A percentile compares a stretch with the other conserved stretches of the same genome.
These are phyloP conservation scores for Heliconius charithonia DNA, from an alignment of 2,888 invertebrate species.

Conservation along the genomic window DNA sequence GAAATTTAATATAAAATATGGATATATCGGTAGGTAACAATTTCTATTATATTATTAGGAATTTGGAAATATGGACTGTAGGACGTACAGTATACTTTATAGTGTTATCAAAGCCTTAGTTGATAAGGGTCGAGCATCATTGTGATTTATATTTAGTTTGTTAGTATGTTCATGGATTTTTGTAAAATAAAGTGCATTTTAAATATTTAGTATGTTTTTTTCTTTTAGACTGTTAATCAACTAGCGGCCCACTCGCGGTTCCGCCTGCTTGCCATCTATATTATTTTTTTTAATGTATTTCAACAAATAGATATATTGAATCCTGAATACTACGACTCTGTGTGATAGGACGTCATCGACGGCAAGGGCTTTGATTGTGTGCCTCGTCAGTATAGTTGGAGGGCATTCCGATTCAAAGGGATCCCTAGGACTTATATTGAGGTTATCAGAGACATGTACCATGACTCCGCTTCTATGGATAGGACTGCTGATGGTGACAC, in stretches of 20 bases:
- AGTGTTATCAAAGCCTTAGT: constrained; percentile 8
- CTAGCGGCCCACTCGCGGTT: neutral
- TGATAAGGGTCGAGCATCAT: constrained; percentile 12
- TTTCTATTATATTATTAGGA: constrained; percentile 4
- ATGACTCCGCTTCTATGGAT: no score
- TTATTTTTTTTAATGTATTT: no score
- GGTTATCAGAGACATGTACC: no score
- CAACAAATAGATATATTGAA: no score
- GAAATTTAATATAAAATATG: neutral
- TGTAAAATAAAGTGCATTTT: constrained; percentile 43
- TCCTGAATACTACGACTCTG: no score
- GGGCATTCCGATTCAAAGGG: no score
- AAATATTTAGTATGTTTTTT: constrained; percentile 10
- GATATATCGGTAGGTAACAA: neutral
- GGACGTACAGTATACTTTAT: neutral
- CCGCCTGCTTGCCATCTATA: no score
- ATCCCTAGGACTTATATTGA: no score
- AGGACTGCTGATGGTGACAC: no score
- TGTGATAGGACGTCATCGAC: no score
- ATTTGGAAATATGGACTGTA: neutral
- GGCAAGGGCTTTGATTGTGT: no score
- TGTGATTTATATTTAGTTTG: constrained; percentile 28
- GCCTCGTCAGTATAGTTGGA: no score
- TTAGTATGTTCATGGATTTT: constrained; percentile 19
- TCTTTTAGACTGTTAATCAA: neutral